phyloP scores from a whole-genome alignment of 2,797 vertebrate genomes.

The Champsocephalus esox region DNA sequence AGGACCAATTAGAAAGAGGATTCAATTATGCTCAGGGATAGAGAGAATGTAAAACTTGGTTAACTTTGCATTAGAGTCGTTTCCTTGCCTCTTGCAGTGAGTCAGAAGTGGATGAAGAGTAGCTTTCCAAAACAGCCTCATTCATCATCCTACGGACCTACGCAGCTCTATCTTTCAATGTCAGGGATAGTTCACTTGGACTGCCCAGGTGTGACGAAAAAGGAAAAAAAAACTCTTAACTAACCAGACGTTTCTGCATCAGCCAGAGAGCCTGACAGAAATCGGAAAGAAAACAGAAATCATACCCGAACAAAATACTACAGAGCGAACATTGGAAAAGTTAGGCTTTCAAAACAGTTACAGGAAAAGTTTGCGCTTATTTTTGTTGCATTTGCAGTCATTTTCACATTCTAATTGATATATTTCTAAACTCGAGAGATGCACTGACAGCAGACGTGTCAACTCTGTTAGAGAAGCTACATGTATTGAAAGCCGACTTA shows the following conservation, averaged over 20 bases:
- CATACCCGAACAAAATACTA: neutral
- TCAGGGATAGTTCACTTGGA: constrained; percentile 68
- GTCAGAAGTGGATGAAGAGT: constrained; percentile 58
- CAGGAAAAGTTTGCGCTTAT: neutral
- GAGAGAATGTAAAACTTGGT: constrained; percentile 56
- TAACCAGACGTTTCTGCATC: constrained; percentile 52
- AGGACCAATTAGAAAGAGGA: constrained; percentile 59
- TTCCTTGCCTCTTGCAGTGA: constrained; percentile 45
- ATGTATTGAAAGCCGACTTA: neutral
- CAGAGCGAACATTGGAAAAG: neutral
- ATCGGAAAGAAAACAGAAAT: constrained; percentile 16
- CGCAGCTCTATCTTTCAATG: constrained; percentile 63
- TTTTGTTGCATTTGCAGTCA: neutral
- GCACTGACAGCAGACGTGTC: neutral
- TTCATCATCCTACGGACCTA: constrained; percentile 77
- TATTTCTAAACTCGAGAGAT: neutral
- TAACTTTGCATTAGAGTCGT: constrained; percentile 62
- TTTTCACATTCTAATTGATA: neutral
- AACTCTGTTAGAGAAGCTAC: neutral
- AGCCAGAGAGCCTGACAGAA: constrained; percentile 47
- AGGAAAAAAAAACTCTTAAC: constrained; percentile 39
- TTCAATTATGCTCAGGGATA: constrained; percentile 61
- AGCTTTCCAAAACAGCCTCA: constrained; percentile 71
- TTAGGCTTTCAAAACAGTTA: neutral
- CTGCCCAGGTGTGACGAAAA: constrained; percentile 59